Evolutionary conservation across 2,113 vertebrate species (phyloP).

Genomic region (Fregetta grallaria): DNA sequence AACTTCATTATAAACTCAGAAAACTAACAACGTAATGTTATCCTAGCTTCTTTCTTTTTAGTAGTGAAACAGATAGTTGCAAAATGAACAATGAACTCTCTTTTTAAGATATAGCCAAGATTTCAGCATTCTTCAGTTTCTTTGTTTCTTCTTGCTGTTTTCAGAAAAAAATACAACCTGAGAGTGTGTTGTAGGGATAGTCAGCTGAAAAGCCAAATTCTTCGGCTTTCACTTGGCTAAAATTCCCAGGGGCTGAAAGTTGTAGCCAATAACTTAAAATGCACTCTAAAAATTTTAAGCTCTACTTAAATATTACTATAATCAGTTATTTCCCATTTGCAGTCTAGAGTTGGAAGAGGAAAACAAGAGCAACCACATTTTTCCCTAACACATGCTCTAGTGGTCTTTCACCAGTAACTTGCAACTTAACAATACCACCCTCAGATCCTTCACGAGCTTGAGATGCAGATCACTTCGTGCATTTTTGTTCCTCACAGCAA

Average conservation of each 20-base stretch:
- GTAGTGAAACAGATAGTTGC: background rate
- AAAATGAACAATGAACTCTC: background rate
- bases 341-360: background rate
- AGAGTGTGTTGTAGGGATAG: background rate
- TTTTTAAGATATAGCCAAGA: background rate
- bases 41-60: background rate
- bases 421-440: background rate
- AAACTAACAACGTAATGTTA: background rate
- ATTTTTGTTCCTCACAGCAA: background rate
- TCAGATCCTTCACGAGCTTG: background rate
- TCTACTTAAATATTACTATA: background rate
- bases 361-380: background rate
- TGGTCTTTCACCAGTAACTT: background rate
- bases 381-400: background rate
- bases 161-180: background rate
- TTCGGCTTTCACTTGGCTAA: background rate
- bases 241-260: background rate
- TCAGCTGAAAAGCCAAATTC: background rate
- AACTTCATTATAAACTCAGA: background rate
- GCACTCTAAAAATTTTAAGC: background rate
- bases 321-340: background rate
- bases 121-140: background rate
- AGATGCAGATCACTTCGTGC: background rate
- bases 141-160: conserved; percentile 21
- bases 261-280: background rate